Percentiles rank a stretch among this genome's conserved stretches.
These are phyloP conservation scores for Tromatobia lineatoria DNA, from an alignment of 2,888 invertebrate genomes.

Conservation along the genomic window DNA sequence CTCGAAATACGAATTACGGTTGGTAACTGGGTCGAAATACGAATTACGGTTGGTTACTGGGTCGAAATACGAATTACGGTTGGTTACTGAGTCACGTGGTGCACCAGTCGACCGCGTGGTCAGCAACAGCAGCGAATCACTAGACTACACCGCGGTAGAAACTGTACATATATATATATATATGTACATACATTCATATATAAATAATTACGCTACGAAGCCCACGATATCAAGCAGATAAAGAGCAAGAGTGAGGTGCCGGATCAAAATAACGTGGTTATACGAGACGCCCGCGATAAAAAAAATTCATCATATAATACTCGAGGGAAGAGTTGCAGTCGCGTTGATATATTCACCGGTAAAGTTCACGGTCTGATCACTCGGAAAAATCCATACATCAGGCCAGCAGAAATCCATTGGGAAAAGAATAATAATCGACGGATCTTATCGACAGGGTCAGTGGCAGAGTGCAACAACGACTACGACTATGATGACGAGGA, in stretches of 20 bases:
- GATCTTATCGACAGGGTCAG: constrained; percentile 51
- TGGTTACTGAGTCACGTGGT: constrained; percentile 33
- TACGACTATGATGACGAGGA: constrained; percentile 28
- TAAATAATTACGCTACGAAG: background rate
- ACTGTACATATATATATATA: constrained; percentile 1
- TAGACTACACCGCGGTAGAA: background rate
- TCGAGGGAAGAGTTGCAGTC: background rate
- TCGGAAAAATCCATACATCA: constrained; percentile 21
- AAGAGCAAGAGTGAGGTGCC: constrained; percentile 38
- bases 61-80: too few species aligned
- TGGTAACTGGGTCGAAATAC: too few species aligned
- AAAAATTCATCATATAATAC: constrained; percentile 18
- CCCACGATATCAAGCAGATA: constrained; percentile 52
- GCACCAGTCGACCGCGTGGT: constrained; percentile 37
- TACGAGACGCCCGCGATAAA: constrained; percentile 28
- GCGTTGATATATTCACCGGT: constrained; percentile 26
- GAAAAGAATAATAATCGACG: constrained; percentile 43
- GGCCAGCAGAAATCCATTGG: constrained; percentile 17
- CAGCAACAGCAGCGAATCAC: constrained; percentile 4
- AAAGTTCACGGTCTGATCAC: constrained; percentile 49
- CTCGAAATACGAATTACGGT: too few species aligned
- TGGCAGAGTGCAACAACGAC: constrained; percentile 33
- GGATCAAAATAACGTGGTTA: constrained; percentile 62
- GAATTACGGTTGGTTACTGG: too few species aligned
- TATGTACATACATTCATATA: background rate